Evolutionary conservation across 2,888 invertebrate genomes (phyloP), one percentile per base, ranked within the genome.

Genomic region (Orthosia gracilis): DNA sequence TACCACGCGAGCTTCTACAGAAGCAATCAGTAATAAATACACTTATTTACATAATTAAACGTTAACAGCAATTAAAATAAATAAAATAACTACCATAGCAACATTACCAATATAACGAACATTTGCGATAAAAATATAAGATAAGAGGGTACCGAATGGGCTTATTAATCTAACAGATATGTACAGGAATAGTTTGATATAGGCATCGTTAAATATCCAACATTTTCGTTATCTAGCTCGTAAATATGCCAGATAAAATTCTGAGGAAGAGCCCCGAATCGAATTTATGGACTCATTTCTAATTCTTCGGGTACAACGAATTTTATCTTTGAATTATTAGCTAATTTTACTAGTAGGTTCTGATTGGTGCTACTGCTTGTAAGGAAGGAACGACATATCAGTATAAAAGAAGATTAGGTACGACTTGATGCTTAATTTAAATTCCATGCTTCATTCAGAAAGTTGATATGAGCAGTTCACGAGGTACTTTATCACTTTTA

Each of bases 211-310:
- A 91, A 90, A 90, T 86, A 88, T 84, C 89, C 83, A 85, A 85
- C 87, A 89, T 88, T 87, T 85, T 86, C 87, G 82, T 90, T 92
- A 92, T 92, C 92, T 88, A 1, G 69, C 57, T 87, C 87, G 90
- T 92, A 92, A 92, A 92, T 91, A 91, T 91, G 87, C 83, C 87
- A 89, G 92, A 92, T 91, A 91, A 91, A 85, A 85, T 87, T 80
- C 79, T 54, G 76, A 82, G 87, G 86, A 89, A 88, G 87, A 86
- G 80, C 77, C 57, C 78, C 83, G 83, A 86, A 84, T 79, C 78
- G 72, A 91, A 92, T 91, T 92, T 92, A 92, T 91, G 78, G 85
- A 80, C 85, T 88, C 88, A 88, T 91, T 90, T 88, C 89, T 89
- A 88, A 91, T 92, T 89, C 91, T 89, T 91, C 85, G 85, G 80